A percentile compares a stretch with the other conserved stretches of the same genome.
These are phyloP conservation scores for Papilio helenus DNA, from an alignment of 1,140 invertebrate genomes.

Conservation along the genomic window DNA sequence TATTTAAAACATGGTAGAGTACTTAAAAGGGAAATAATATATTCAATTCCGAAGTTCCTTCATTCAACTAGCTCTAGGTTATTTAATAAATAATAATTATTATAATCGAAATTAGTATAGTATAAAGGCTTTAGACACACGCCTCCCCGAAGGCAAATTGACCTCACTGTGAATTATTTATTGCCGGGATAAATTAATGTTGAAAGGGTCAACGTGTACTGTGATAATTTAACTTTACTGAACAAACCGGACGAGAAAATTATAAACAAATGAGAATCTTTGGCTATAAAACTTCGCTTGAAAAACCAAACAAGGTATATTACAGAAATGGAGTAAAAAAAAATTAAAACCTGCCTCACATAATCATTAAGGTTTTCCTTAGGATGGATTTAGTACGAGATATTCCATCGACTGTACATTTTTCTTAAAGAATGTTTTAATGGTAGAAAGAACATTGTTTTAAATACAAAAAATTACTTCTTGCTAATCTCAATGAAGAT, in stretches of 20 bases:
- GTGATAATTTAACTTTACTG: neutral
- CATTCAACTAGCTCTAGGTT: neutral
- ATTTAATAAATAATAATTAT: neutral
- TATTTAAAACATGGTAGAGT: neutral
- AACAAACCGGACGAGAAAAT: neutral
- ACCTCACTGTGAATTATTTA: constrained; percentile 3
- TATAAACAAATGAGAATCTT: neutral
- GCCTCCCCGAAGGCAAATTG: constrained; percentile 9
- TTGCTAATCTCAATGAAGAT: no score
- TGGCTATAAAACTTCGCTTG: no score
- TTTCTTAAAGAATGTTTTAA: no score
- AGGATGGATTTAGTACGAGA: no score
- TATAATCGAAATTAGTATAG: neutral
- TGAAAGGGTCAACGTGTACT: neutral
- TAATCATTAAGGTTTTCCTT: no score
- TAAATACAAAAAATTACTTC: no score
- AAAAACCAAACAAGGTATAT: no score
- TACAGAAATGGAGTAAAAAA: no score
- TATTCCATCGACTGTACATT: no score
- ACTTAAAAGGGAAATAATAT: neutral
- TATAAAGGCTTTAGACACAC: neutral
- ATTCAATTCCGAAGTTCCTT: neutral
- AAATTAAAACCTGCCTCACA: no score
- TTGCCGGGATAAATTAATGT: constrained; percentile 8
- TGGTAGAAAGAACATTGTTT: no score